Percentiles rank a stretch among this genome's conserved stretches.
These are phyloP conservation scores for Zaprionus africanus DNA, from an alignment of 1,140 invertebrate genomes.

Conservation along the genomic window DNA sequence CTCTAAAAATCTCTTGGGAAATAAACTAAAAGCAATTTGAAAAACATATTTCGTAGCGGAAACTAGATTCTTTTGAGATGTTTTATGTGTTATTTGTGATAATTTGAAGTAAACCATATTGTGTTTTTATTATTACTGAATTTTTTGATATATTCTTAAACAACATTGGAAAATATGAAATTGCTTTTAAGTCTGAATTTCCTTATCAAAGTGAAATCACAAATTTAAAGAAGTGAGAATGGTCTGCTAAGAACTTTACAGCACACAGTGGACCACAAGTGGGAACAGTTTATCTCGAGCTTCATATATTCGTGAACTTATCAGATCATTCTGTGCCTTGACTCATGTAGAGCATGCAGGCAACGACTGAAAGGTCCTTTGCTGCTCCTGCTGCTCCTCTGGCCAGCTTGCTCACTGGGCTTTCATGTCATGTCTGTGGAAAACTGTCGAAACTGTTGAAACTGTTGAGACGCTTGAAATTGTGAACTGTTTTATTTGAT, in stretches of 20 bases:
- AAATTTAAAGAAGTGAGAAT: neutral
- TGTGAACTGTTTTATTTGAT: conserved; percentile 25
- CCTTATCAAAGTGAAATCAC: too few relatives aligned
- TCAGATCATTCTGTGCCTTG: neutral
- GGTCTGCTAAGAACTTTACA: neutral
- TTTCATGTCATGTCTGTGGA: conserved; percentile 32
- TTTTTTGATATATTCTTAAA: neutral
- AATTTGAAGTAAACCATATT: neutral
- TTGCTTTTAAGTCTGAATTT: too few relatives aligned
- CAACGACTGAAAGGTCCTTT: neutral
- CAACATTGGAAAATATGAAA: too few relatives aligned
- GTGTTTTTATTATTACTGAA: neutral
- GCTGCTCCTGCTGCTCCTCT: neutral
- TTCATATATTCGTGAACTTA: neutral
- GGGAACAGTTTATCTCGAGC: neutral
- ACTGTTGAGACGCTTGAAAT: neutral
- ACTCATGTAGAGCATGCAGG: neutral
- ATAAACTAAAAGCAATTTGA: too few relatives aligned
- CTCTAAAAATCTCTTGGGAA: neutral
- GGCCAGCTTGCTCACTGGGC: neutral
- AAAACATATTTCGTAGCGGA: too few relatives aligned
- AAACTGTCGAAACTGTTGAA: conserved; percentile 45
- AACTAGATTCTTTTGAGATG: neutral
- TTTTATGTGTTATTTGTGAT: neutral
- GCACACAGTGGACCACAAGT: neutral